A percentile compares a stretch with the other conserved stretches of the same genome.
These are phyloP conservation scores for Drosophila sproati DNA, from an alignment of 1,140 invertebrate species.

Conservation along the genomic window DNA sequence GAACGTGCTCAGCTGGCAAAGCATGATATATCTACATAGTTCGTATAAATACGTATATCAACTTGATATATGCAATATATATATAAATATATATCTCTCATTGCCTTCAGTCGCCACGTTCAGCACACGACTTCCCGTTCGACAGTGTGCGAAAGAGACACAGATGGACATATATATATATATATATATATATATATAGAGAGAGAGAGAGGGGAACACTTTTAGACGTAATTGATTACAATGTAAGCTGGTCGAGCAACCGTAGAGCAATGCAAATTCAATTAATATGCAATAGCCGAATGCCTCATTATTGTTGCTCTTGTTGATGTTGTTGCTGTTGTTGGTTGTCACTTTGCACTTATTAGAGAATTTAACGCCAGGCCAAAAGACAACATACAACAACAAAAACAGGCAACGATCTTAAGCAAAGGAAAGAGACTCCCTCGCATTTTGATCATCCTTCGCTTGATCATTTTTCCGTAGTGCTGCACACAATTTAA, in stretches of 20 bases:
- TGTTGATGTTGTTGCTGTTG: not conserved
- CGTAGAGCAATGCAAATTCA: conserved; percentile 25
- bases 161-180: not conserved
- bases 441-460: conserved; percentile 39
- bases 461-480: conserved; percentile 66
- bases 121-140: conserved; percentile 43
- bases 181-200: too few species aligned
- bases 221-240: conserved; percentile 34
- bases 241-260: conserved; percentile 12
- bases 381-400: not conserved
- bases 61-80: not conserved
- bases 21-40: not conserved
- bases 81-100: conserved; percentile 7
- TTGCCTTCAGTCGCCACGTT: conserved; percentile 34
- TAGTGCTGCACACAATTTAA: conserved; percentile 81
- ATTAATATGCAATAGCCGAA: conserved; percentile 43
- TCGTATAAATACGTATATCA: not conserved
- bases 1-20: conserved; percentile 10
- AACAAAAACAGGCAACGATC: not conserved
- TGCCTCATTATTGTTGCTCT: conserved; percentile 15
- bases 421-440: not conserved
- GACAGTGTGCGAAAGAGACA: conserved; percentile 12
- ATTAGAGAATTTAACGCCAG: conserved; percentile 69
- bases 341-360: conserved; percentile 70
- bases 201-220: not conserved